phyloP scores from a whole-genome alignment of 2,113 vertebrate species.

The Ondatra zibethicus region DNA sequence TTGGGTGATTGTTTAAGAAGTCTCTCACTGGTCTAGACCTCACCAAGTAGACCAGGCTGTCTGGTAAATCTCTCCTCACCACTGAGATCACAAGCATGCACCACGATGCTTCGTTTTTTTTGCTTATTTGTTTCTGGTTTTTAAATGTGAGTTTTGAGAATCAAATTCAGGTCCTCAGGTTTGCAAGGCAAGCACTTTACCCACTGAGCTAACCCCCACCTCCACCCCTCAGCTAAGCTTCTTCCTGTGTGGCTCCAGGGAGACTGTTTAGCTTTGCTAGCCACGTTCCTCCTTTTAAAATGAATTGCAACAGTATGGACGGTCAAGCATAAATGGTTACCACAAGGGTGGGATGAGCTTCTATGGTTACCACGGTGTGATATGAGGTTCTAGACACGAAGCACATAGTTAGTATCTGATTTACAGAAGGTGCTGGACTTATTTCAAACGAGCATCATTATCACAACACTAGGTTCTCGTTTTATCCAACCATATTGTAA shows the following conservation, averaged over 20 bases:
- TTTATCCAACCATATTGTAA: not conserved
- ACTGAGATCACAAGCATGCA: not conserved
- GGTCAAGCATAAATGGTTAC: not conserved
- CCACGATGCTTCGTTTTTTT: too few relatives aligned
- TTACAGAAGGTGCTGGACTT: not conserved
- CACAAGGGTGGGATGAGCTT: not conserved
- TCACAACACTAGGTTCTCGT: slow-evolving; percentile 10
- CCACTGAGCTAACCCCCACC: too few relatives aligned
- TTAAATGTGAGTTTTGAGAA: not conserved
- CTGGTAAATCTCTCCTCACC: not conserved
- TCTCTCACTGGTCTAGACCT: not conserved
- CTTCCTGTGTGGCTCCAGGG: not conserved
- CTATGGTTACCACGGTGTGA: not conserved
- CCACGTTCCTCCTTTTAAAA: not conserved
- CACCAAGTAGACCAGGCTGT: not conserved
- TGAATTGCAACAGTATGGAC: not conserved
- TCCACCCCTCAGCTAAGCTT: not conserved
- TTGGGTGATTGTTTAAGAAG: not conserved
- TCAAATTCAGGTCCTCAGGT: not conserved
- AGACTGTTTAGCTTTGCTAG: not conserved
- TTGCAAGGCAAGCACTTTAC: not conserved
- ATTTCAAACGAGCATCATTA: not conserved
- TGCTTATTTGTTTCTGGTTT: not conserved
- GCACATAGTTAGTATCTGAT: not conserved
- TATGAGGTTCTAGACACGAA: not conserved